Evolutionary conservation across 1,140 invertebrate genomes (phyloP).

Genomic region (Colletes latitarsis): DNA sequence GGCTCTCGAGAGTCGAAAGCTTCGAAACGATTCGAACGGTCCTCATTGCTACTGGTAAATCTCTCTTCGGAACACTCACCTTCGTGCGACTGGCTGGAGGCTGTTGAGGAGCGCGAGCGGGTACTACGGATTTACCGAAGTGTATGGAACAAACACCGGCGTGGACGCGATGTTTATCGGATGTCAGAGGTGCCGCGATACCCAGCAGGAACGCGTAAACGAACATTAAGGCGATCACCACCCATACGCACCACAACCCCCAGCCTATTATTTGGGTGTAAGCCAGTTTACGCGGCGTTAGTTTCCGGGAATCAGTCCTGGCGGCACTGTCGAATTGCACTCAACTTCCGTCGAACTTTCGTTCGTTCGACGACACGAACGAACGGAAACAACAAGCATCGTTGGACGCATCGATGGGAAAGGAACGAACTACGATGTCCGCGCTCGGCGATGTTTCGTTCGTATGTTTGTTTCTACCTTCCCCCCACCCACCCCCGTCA

Average conservation of each 20-base stretch:
- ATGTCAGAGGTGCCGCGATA: constrained; percentile 67
- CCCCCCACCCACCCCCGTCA: neutral
- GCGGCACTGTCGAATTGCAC: neutral
- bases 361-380: neutral
- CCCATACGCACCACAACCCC: constrained; percentile 75
- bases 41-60: too few species aligned
- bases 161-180: constrained; percentile 38
- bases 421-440: neutral
- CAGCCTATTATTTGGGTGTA: constrained; percentile 72
- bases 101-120: constrained; percentile 8
- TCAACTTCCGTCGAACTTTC: neutral
- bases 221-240: constrained; percentile 63
- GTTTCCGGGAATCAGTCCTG: neutral
- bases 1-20: too few species aligned
- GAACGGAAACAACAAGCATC: neutral
- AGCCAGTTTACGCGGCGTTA: constrained; percentile 73
- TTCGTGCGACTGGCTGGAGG: constrained; percentile 43
- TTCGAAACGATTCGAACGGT: too few species aligned
- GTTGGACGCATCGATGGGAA: neutral
- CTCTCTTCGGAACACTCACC: constrained; percentile 48
- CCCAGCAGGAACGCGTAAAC: constrained; percentile 75
- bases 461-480: too few species aligned
- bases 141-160: constrained; percentile 33
- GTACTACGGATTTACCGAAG: constrained; percentile 33
- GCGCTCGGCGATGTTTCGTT: too few species aligned